These are phyloP conservation scores for Furcifer pardalis DNA, from an alignment of 2,797 vertebrate genomes.

Conservation along the genomic window DNA sequence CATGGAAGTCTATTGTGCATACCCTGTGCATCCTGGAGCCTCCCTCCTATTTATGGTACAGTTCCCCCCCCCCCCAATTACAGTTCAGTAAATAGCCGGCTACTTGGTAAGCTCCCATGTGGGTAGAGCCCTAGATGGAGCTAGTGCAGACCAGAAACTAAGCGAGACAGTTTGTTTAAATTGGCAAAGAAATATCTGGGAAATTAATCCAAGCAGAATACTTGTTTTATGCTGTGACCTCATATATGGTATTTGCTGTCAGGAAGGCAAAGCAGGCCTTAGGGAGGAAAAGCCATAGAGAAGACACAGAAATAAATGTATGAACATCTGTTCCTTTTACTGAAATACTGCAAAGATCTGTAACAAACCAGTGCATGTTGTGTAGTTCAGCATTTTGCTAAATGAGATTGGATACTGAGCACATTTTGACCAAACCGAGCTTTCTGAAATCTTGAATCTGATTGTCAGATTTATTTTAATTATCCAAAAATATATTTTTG, in stretches of 20 bases:
- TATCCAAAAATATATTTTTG: neutral
- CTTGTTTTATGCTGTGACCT: slow-evolving; percentile 32
- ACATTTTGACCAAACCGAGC: neutral
- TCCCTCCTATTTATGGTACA: slow-evolving; percentile 21
- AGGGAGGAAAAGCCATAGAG: neutral
- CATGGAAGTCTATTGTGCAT: neutral
- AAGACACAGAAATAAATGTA: slow-evolving; percentile 26
- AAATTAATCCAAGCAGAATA: slow-evolving; percentile 18
- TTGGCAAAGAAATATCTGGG: slow-evolving; percentile 15
- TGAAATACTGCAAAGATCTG: neutral
- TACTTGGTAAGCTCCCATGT: neutral
- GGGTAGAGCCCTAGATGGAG: slow-evolving; percentile 18
- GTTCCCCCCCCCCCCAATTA: slow-evolving; percentile 10
- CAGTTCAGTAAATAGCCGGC: neutral
- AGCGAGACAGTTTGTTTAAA: rapidly evolving
- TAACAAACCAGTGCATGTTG: neutral
- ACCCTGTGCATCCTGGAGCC: neutral
- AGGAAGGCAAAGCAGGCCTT: neutral
- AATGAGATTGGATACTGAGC: neutral
- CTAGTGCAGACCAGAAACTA: neutral
- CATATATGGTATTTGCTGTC: slow-evolving; percentile 54
- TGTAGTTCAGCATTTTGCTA: neutral
- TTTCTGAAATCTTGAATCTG: neutral
- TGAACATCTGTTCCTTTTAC: slow-evolving; percentile 19
- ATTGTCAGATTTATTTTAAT: neutral